These are phyloP conservation scores for Sphaerodactylus townsendi DNA, from an alignment of 2,113 vertebrate genomes.

Conservation along the genomic window DNA sequence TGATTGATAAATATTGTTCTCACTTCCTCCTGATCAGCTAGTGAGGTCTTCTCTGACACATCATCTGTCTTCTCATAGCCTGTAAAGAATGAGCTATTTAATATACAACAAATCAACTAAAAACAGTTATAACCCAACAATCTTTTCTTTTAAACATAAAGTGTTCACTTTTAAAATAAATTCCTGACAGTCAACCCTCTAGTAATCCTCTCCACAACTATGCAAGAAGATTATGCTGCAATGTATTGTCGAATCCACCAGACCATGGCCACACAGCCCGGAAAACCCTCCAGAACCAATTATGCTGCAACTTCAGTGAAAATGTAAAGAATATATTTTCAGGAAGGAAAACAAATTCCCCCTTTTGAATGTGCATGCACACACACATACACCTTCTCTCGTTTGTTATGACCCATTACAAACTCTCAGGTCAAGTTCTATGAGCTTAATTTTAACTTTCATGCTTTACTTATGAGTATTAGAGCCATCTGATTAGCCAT, in stretches of 20 bases:
- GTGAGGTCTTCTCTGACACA: slow-evolving; percentile 90
- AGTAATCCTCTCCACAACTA: background rate
- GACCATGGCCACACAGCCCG: too few species aligned
- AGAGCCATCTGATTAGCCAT: too few species aligned
- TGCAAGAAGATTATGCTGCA: background rate
- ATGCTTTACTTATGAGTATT: too few species aligned
- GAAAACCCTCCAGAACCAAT: too few species aligned
- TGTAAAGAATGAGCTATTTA: slow-evolving; percentile 63
- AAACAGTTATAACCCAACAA: background rate
- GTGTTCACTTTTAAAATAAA: background rate
- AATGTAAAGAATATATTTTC: background rate
- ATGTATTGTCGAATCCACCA: too few species aligned
- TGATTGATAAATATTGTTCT: slow-evolving; percentile 94
- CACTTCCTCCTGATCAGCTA: slow-evolving; percentile 94
- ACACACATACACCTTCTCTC: too few species aligned
- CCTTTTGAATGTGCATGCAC: too few species aligned
- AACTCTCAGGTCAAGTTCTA: too few species aligned
- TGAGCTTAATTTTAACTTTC: too few species aligned
- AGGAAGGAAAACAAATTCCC: background rate
- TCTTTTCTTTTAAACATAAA: background rate
- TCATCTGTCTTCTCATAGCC: slow-evolving; percentile 98
- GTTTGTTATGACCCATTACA: too few species aligned
- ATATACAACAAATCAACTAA: background rate
- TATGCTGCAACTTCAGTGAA: background rate
- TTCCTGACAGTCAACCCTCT: background rate